Percentiles rank a stretch among this genome's conserved stretches.
Evolutionary conservation across 2,888 invertebrate genomes (phyloP).

Genomic region (Mechanitis mazaeus): DNA sequence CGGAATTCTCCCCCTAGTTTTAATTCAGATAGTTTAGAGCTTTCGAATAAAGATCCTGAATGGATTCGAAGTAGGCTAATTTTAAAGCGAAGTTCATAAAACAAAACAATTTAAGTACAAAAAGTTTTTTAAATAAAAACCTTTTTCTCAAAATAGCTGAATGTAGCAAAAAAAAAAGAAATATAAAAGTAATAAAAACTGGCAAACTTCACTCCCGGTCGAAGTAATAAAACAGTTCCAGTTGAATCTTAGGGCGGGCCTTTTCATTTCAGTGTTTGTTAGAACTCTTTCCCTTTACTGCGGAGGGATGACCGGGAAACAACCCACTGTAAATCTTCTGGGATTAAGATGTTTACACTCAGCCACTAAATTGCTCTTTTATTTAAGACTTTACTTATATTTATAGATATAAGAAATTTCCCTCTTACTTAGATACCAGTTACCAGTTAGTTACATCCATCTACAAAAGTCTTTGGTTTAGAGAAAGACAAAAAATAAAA

Average conservation of each 20-base stretch:
- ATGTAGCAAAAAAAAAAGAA: slow-evolving; percentile 33
- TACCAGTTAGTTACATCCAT: no score
- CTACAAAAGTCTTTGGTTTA: no score
- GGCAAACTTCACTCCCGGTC: slow-evolving; percentile 47
- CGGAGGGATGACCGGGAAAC: slow-evolving; percentile 34
- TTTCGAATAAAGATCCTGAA: no score
- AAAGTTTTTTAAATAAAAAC: slow-evolving; percentile 12
- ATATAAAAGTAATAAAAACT: slow-evolving; percentile 34
- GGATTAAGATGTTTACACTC: slow-evolving; percentile 30
- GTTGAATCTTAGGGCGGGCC: slow-evolving; percentile 44
- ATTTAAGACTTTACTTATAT: not conserved
- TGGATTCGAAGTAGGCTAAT: no score
- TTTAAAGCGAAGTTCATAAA: no score
- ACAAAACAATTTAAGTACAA: no score
- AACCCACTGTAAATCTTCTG: slow-evolving; percentile 36
- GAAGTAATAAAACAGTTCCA: slow-evolving; percentile 63
- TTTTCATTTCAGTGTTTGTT: slow-evolving; percentile 34
- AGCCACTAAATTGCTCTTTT: slow-evolving; percentile 17
- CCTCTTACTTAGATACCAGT: no score
- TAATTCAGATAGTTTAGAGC: no score
- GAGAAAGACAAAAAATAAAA: no score
- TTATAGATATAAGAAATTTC: not conserved
- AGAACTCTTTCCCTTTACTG: slow-evolving; percentile 31
- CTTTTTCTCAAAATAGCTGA: slow-evolving; percentile 13
- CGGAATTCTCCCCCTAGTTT: no score